Percentiles rank a stretch among this genome's conserved stretches.
These are phyloP conservation scores for Mastomys coucha DNA, from an alignment of 2,113 vertebrate genomes.

Conservation along the genomic window DNA sequence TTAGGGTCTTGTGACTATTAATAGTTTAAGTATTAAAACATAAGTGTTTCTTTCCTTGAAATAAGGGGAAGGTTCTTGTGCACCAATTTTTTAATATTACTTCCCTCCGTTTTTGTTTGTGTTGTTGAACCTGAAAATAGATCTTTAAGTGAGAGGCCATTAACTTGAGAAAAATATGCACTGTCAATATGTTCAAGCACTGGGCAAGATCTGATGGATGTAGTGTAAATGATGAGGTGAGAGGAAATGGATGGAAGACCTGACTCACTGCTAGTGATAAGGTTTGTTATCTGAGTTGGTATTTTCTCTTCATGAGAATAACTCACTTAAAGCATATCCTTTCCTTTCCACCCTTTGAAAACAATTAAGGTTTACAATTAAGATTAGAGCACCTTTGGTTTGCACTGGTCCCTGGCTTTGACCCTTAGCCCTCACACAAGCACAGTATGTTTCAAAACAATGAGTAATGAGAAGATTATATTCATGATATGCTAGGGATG, in stretches of 20 bases:
- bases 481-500: neutral
- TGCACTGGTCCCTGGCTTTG: neutral
- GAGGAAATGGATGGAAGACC: neutral
- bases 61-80: neutral
- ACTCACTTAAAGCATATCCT: neutral
- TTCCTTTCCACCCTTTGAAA: neutral
- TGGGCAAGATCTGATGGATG: neutral
- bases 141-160: neutral
- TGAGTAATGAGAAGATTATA: neutral
- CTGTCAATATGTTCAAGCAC: neutral
- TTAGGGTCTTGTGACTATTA: neutral
- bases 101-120: conserved; percentile 10
- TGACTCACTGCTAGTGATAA: neutral
- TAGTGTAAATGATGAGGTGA: neutral
- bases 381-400: neutral
- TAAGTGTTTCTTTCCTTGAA: conserved; percentile 24
- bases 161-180: neutral
- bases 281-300: neutral
- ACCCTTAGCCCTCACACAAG: neutral
- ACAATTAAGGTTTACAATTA: neutral
- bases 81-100: neutral
- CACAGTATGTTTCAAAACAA: neutral
- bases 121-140: neutral
- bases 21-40: conserved; percentile 4
- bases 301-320: neutral